Evolutionary conservation across 2,888 invertebrate genomes (phyloP).

Genomic region (Molorchus minor): DNA sequence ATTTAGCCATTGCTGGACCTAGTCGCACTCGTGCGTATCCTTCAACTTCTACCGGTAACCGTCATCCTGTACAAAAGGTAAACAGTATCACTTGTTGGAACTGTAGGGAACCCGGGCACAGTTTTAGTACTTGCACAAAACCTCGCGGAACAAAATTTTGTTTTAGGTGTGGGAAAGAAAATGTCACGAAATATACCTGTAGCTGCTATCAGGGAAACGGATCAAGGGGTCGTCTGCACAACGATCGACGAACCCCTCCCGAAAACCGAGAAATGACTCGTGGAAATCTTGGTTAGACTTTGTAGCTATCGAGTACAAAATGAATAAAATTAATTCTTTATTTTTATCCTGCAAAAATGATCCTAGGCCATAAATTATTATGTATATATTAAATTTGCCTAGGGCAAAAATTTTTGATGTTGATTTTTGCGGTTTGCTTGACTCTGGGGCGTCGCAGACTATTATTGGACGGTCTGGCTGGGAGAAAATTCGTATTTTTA

Average conservation of each 20-base stretch:
- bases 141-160: slow-evolving; percentile 2
- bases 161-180: slow-evolving; percentile 9
- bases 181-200: slow-evolving; percentile 10
- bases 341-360: slow-evolving; percentile 10
- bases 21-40: too few species aligned
- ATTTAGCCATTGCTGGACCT: slow-evolving; percentile 10
- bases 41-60: background rate
- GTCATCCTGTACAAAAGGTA: background rate
- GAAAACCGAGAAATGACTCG: slow-evolving; percentile 15
- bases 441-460: slow-evolving; percentile 14
- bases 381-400: slow-evolving; percentile 10
- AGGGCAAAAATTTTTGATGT: too few species aligned
- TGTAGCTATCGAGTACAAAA: slow-evolving; percentile 9
- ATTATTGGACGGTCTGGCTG: slow-evolving; percentile 18
- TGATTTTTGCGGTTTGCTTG: slow-evolving; percentile 25
- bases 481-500: slow-evolving; percentile 2
- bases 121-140: slow-evolving; percentile 3
- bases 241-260: slow-evolving; percentile 9
- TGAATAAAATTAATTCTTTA: slow-evolving; percentile 5
- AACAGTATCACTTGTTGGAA: slow-evolving; percentile 15
- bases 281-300: slow-evolving; percentile 25
- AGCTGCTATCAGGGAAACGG: background rate
- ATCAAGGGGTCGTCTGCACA: background rate
- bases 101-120: slow-evolving; percentile 11
- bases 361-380: slow-evolving; percentile 22